Base-by-base conservation (phyloP, 2,113 vertebrate genomes). In the Hylia prasina region DNA sequence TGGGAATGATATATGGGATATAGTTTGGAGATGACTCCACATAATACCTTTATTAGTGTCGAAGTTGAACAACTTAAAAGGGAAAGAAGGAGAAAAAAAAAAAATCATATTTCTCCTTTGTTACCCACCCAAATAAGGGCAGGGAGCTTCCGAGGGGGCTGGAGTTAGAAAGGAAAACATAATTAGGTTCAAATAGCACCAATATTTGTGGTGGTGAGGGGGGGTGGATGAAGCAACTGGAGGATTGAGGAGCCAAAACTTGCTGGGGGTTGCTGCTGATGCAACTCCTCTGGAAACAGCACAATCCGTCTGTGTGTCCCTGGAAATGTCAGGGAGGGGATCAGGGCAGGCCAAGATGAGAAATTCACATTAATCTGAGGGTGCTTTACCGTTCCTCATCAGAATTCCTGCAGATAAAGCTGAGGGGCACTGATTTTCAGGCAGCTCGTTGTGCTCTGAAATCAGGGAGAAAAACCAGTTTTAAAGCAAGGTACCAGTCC, bases 21-120 rank as follows among this genome's bases (percentile, higher is more conserved):
- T 90, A 96, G 95, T 96, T 97, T 96, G 95, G 88, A 96, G 96
- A 97, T 96, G 96, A 96, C 93, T 97, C 94, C 86, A 96, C 94
- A 94, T 95, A 96, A 96, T 97, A 95, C 93, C 94, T 96, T 96
- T 96, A 96, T 96, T 96, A 96, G 96, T 68, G 93, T 97, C 87
- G 88, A 92, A 96, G 94, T 93, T 96, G 94, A 96, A 93, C 88
- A 93, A 93, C 93, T 96, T 97, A 78, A 97, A 96, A 94, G 89
- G 17, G 53, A 68, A 68, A 86, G 15, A 25, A 17, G 15, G 11
- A 8, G 15, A 8, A 17, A 35, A 31, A 5, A 16, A 25, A 45
- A 51, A 81, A n/a, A 57, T 77, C 56, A 11, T 57, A 95, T 96
- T 97, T 95, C 72, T 96, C 79, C 72, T 95, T 95, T 93, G 85